Percentiles rank a stretch among this genome's conserved stretches.
Evolutionary conservation across 2,888 invertebrate genomes (phyloP).

Genomic region (Apodemia mormo): DNA sequence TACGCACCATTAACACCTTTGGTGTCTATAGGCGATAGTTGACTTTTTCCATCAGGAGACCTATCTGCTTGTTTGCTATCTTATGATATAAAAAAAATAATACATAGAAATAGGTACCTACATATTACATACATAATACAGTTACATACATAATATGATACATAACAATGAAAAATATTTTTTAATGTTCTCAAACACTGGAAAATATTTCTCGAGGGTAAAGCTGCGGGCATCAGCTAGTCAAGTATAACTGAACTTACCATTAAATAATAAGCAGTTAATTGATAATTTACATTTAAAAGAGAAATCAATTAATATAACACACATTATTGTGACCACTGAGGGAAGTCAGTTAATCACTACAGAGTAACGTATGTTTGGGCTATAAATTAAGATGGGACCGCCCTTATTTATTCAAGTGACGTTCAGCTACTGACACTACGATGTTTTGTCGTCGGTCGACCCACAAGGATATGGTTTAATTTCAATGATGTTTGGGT

Average conservation of each 20-base stretch:
- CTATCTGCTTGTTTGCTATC: too few relatives aligned
- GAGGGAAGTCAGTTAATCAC: constrained; percentile 51
- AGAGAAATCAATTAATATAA: constrained; percentile 5
- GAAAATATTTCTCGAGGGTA: too few relatives aligned
- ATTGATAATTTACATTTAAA: constrained; percentile 21
- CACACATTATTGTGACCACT: background rate
- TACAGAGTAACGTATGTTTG: constrained; percentile 60
- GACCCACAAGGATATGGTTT: constrained; percentile 12
- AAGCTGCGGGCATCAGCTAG: constrained; percentile 40
- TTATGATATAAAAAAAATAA: too few relatives aligned
- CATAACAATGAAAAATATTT: too few relatives aligned
- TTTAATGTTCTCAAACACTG: too few relatives aligned
- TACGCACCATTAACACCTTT: too few relatives aligned
- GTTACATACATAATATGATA: too few relatives aligned
- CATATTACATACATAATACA: too few relatives aligned
- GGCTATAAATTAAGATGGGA: constrained; percentile 69
- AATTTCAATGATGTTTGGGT: background rate
- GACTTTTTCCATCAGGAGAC: too few relatives aligned
- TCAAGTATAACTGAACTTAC: background rate
- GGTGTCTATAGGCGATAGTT: too few relatives aligned
- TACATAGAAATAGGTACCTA: too few relatives aligned
- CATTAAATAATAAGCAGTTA: background rate
- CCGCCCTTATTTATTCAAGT: constrained; percentile 72
- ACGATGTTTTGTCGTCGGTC: constrained; percentile 43
- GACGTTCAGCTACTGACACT: constrained; percentile 46